phyloP scores from a whole-genome alignment of 2,113 vertebrate genomes.

The rat (Rattus norvegicus) region DNA sequence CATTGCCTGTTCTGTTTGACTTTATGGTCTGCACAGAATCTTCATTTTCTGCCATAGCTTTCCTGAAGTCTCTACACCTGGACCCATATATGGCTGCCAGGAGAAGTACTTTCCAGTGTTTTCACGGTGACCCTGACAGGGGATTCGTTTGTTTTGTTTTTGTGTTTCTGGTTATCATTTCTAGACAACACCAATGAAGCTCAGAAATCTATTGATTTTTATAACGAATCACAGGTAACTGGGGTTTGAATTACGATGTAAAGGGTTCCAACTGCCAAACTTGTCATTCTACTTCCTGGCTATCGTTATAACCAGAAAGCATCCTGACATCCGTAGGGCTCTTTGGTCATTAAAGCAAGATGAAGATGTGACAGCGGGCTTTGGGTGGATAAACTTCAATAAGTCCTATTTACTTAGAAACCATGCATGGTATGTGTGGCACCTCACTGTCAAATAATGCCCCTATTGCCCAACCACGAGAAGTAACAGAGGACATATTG shows the following conservation, averaged over 20 bases:
- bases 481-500: constrained; percentile 70
- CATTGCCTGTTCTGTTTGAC: not conserved
- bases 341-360: constrained; percentile 49
- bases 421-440: constrained; percentile 46
- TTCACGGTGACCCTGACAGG: not conserved
- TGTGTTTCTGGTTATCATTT: not conserved
- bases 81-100: not conserved
- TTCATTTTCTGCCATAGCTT: not conserved
- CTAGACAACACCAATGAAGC: not conserved
- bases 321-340: not conserved
- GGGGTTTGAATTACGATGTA: not conserved
- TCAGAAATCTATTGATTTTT: not conserved
- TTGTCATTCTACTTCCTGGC: not conserved
- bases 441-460: constrained; percentile 52
- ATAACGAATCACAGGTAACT: not conserved
- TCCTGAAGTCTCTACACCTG: not conserved
- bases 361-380: constrained; percentile 41
- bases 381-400: constrained; percentile 63
- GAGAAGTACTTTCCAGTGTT: not conserved
- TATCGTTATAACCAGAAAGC: not conserved
- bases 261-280: not conserved
- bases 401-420: constrained; percentile 59
- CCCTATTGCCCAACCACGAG: constrained; percentile 41
- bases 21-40: not conserved
- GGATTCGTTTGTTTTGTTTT: not conserved